These are phyloP conservation scores for Apodemia hepburni DNA, from an alignment of 2,888 invertebrate genomes.

Conservation along the genomic window DNA sequence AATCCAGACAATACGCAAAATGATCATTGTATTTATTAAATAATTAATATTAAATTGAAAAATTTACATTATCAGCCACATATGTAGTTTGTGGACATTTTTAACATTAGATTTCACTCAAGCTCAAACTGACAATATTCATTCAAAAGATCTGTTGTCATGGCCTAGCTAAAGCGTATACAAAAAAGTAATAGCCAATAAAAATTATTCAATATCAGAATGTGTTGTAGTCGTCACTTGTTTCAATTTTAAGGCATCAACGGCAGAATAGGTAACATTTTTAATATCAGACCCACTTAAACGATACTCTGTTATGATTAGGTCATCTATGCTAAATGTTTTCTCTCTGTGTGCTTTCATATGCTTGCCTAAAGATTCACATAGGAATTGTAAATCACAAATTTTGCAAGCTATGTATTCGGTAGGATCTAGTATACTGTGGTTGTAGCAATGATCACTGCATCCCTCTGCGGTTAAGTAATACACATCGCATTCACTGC, in stretches of 20 bases:
- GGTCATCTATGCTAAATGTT: conserved; percentile 41
- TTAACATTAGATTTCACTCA: no score
- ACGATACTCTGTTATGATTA: conserved; percentile 45
- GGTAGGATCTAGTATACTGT: conserved; percentile 41
- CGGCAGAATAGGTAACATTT: conserved; percentile 38
- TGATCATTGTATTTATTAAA: no score
- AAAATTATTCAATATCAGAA: conserved; percentile 25
- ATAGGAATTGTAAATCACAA: conserved; percentile 49
- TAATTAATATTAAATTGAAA: no score
- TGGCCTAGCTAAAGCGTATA: no score
- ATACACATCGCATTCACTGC: conserved; percentile 47
- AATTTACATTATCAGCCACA: no score
- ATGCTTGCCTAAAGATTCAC: conserved; percentile 42
- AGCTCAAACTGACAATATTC: no score
- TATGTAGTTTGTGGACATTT: no score
- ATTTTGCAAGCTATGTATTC: conserved; percentile 53
- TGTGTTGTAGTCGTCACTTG: conserved; percentile 48
- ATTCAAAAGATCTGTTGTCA: no score
- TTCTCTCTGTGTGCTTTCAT: conserved; percentile 42
- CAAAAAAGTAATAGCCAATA: background rate
- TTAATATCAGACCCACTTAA: conserved; percentile 13
- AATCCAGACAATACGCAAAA: no score
- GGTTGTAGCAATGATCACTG: conserved; percentile 40
- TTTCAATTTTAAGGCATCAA: conserved; percentile 45
- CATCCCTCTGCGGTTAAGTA: conserved; percentile 41